Evolutionary conservation across 2,797 vertebrate species (phyloP).

Genomic region (Karalla daura): DNA sequence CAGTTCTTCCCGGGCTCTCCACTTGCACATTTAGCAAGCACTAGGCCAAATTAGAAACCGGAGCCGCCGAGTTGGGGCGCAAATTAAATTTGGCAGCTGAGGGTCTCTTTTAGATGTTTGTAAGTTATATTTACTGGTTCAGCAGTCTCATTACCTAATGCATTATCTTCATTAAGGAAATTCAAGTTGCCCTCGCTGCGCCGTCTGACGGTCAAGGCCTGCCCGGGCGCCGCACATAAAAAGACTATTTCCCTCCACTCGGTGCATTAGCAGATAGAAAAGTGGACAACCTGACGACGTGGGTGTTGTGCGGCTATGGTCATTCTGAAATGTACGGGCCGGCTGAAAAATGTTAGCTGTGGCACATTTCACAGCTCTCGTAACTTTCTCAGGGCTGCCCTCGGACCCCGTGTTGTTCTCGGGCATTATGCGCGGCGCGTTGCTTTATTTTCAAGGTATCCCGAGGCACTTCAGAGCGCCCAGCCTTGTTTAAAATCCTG

Average conservation of each 20-base stretch:
- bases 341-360: neutral
- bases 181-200: neutral
- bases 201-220: constrained; percentile 8
- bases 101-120: constrained; percentile 52
- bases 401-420: constrained; percentile 11
- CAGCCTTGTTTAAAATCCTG: constrained; percentile 20
- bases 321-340: neutral
- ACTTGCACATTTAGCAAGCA: constrained; percentile 47
- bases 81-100: constrained; percentile 59
- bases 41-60: constrained; percentile 52
- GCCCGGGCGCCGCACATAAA: neutral
- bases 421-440: constrained; percentile 19
- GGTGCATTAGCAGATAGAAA: neutral
- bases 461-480: constrained; percentile 1
- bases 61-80: constrained; percentile 48
- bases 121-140: constrained; percentile 52
- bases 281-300: neutral
- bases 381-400: constrained; percentile 15
- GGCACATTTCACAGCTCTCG: constrained; percentile 25
- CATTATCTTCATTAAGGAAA: constrained; percentile 41
- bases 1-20: constrained; percentile 28
- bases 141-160: constrained; percentile 50
- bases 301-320: neutral
- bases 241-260: neutral
- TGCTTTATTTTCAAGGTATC: constrained; percentile 33